These are phyloP conservation scores for Centropus unirufus DNA, from an alignment of 2,113 vertebrate species.

Conservation along the genomic window DNA sequence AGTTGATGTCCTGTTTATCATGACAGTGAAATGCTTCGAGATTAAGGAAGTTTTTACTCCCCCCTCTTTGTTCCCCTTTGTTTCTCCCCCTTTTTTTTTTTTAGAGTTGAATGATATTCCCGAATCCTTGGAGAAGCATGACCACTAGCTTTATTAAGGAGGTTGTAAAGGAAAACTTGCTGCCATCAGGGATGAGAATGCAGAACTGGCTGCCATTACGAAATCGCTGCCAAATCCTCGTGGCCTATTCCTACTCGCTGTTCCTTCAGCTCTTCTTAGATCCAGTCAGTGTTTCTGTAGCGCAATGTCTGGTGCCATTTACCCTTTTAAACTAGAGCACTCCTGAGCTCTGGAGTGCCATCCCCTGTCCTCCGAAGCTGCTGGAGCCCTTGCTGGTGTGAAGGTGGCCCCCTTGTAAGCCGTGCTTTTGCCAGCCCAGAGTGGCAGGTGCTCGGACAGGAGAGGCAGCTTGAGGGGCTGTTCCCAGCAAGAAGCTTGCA, in stretches of 20 bases:
- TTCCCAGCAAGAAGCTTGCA: background rate
- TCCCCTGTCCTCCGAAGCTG: rapidly evolving
- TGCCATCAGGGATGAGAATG: background rate
- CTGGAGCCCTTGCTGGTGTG: background rate
- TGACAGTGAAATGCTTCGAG: background rate
- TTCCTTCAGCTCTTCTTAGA: background rate
- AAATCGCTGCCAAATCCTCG: background rate
- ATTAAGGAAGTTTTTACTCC: background rate
- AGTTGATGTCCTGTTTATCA: background rate
- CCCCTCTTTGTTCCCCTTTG: background rate
- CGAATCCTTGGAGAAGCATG: background rate
- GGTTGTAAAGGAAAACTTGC: background rate
- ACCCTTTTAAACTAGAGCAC: background rate
- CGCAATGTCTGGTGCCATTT: rapidly evolving
- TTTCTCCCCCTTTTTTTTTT: too few relatives aligned
- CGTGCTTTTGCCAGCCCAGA: rapidly evolving
- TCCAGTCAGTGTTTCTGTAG: background rate
- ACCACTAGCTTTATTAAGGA: background rate
- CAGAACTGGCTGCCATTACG: background rate
- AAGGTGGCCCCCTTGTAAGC: background rate
- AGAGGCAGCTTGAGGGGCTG: too few relatives aligned
- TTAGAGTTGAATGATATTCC: background rate
- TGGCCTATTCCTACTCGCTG: rapidly evolving
- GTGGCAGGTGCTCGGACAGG: background rate
- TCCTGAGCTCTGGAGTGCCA: background rate